Base-by-base conservation (phyloP, 2,888 invertebrate genomes). In the Periphyllus acericola region DNA sequence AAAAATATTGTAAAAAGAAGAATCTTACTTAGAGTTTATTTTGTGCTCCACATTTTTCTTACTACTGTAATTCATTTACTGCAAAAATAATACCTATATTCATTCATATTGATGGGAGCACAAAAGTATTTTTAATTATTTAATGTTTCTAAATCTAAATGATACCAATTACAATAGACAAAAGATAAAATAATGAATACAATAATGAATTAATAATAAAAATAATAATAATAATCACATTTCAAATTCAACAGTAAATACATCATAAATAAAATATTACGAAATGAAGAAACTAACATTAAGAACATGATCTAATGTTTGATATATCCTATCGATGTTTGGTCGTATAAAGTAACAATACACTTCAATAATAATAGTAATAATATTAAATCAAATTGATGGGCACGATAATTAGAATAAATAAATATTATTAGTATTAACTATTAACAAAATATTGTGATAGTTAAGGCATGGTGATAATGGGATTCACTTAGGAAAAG, bases 121-220 rank as follows among this genome's bases (percentile, higher is more conserved):
- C 34, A 83, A 60, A 74, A 11, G 29, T 36, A 29, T 74, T 55
- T 74, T 29, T 55, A n/a, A 55, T 74, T 74, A 52, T 40, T 71
- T 34, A 9, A n/a, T 55, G 34, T 74, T 60, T 74, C 83, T 83
- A 83, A 36, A 83, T 55, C 25, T 60, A 34, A 72, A 72, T 36
- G 19, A 36, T 55, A 55, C 34, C 52, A 83, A 36, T 34, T 46
- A 60, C 52, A 74, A 74, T 74, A 60, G 52, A 72, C 6, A n/a
- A 52, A 82, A 40, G 29, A 71, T 46, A 80, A 82, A 83, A 72
- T 72, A 83, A 74, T 55, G 21, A 76, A 66, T 84, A 84, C 76
- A 76, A 84, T 71, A 55, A 80, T 86, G 52, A 87, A 80, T 60
- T 60, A 79, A 87, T 78, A 86, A 78, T 79, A n/a, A n/a, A n/a